phyloP scores from a whole-genome alignment of 2,888 invertebrate species.

The Acanthacorydalis orientalis region DNA sequence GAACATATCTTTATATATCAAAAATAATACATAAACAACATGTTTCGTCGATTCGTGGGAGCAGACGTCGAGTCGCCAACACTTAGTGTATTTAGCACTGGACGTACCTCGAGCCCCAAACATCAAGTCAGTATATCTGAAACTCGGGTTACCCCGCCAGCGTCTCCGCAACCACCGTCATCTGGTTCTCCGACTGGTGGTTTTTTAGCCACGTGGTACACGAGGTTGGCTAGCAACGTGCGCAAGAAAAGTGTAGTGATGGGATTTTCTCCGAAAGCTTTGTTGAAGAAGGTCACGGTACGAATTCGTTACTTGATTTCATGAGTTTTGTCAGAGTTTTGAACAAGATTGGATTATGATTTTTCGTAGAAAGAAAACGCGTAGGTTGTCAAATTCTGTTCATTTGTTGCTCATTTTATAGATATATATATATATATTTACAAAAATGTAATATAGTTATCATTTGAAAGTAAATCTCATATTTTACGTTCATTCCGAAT shows the following conservation, averaged over 20 bases:
- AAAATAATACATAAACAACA: background rate
- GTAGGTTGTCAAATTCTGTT: too few species aligned
- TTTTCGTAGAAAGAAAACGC: too few species aligned
- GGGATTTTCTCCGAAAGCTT: conserved; percentile 1
- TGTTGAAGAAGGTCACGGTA: background rate
- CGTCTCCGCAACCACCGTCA: conserved; percentile 9
- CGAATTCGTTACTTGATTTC: background rate
- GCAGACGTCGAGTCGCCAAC: background rate
- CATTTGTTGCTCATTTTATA: too few species aligned
- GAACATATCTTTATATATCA: background rate
- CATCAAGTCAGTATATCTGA: background rate
- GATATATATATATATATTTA: too few species aligned
- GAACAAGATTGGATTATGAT: too few species aligned
- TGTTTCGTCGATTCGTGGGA: background rate
- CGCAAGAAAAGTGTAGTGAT: conserved; percentile 9
- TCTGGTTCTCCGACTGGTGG: conserved; percentile 13
- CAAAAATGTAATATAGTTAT: too few species aligned
- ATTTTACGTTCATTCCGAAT: too few species aligned
- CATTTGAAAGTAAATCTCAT: too few species aligned
- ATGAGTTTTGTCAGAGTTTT: too few species aligned
- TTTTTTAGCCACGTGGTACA: conserved; percentile 19
- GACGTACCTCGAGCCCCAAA: too few species aligned
- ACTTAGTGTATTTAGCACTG: too few species aligned
- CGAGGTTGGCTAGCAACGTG: conserved; percentile 18
- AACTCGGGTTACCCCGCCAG: background rate